Conservation (phyloP, 2,888 invertebrate genomes). For the Bellardia pandia region DNA sequence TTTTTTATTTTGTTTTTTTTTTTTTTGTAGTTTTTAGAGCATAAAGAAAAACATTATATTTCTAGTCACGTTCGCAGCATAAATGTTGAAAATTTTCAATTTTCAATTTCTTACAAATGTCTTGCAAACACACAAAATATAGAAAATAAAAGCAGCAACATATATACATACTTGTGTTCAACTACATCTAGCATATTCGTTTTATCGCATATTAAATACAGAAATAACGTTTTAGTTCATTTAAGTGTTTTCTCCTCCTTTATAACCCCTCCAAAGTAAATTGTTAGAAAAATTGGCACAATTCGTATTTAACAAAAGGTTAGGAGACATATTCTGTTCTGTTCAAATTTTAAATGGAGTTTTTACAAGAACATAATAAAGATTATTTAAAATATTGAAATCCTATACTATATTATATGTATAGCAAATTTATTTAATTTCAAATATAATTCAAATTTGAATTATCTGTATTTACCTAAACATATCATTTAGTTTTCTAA, state of each 20-base stretch:
- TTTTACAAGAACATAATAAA: background rate
- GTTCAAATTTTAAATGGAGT: background rate
- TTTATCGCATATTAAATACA: constrained; percentile 61
- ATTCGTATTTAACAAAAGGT: background rate
- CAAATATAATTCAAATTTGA: too few relatives aligned
- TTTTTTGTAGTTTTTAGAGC: constrained; percentile 42
- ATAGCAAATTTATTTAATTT: too few relatives aligned
- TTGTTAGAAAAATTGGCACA: background rate
- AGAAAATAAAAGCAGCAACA: constrained; percentile 14
- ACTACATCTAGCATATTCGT: constrained; percentile 20
- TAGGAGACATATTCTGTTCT: constrained; percentile 11
- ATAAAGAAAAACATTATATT: constrained; percentile 78
- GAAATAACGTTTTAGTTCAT: constrained; percentile 42
- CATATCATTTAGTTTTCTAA: too few relatives aligned
- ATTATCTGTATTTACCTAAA: too few relatives aligned
- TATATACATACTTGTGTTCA: background rate
- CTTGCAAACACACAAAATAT: constrained; percentile 56
- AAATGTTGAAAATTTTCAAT: constrained; percentile 77
- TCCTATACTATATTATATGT: too few relatives aligned
- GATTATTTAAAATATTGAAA: too few relatives aligned
- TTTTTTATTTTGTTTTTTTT: background rate
- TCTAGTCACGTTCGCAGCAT: constrained; percentile 81
- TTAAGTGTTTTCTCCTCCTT: constrained; percentile 10
- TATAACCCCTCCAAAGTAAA: background rate
- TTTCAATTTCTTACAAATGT: constrained; percentile 72